Percentiles rank a stretch among this genome's conserved stretches.
Evolutionary conservation across 2,113 vertebrate genomes (phyloP).

Genomic region (Chaetops frenatus): DNA sequence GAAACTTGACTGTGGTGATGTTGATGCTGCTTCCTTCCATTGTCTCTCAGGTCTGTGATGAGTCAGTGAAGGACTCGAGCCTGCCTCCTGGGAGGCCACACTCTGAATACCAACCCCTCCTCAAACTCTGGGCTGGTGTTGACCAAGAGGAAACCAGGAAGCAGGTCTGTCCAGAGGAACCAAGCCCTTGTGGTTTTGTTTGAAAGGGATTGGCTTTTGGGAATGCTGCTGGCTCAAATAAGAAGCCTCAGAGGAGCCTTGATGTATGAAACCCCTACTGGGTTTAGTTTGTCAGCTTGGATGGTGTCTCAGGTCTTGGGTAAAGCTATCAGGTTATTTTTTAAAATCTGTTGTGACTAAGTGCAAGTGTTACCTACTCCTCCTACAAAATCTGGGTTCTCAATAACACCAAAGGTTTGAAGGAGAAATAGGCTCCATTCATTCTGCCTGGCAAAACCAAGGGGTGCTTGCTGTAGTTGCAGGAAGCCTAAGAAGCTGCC

Average conservation of each 20-base stretch:
- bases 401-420: too few relatives aligned
- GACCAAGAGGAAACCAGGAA: slow-evolving; percentile 80
- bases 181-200: background rate
- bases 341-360: fast-evolving
- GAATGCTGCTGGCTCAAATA: background rate
- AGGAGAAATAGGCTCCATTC: background rate
- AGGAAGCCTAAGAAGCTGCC: background rate
- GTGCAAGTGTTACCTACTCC: background rate
- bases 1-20: background rate
- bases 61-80: background rate
- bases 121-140: slow-evolving; percentile 68
- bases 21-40: background rate
- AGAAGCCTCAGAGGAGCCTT: background rate
- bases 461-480: background rate
- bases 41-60: slow-evolving; percentile 54
- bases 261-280: background rate
- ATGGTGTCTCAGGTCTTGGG: background rate
- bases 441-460: background rate
- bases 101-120: background rate
- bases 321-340: background rate
- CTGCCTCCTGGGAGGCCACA: background rate
- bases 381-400: background rate
- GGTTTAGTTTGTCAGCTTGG: background rate
- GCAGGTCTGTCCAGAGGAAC: slow-evolving; percentile 65
- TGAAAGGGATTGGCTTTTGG: background rate